Evolutionary conservation across 2,888 invertebrate genomes (phyloP).

Genomic region (Ditula angustiorana): DNA sequence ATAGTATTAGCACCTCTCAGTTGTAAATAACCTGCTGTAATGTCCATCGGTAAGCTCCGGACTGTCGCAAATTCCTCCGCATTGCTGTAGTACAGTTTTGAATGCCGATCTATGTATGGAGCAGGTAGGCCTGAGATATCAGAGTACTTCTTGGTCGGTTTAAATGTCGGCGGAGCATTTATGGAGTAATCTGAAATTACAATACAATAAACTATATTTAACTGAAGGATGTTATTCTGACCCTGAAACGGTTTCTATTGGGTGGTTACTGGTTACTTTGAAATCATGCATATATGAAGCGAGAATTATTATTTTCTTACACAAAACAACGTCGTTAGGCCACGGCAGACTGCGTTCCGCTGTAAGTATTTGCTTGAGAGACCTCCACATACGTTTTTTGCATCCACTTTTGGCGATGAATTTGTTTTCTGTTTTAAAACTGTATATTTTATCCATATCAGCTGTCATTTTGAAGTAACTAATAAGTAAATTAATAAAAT

Average conservation of each 20-base stretch:
- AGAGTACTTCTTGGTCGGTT: conserved; percentile 96
- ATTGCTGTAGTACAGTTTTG: conserved; percentile 93
- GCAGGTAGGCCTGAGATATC: conserved; percentile 96
- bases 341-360: conserved; percentile 92
- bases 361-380: conserved; percentile 94
- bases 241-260: too few species aligned
- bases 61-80: conserved; percentile 95
- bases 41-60: conserved; percentile 94
- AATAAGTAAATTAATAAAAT: too few species aligned
- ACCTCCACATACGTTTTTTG: conserved; percentile 95
- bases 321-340: conserved; percentile 91
- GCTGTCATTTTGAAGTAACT: conserved; percentile 59
- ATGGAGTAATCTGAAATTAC: conserved; percentile 91
- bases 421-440: conserved; percentile 80
- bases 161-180: conserved; percentile 96
- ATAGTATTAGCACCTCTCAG: conserved; percentile 93
- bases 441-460: conserved; percentile 66
- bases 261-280: too few species aligned
- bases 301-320: conserved; percentile 74
- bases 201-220: too few species aligned
- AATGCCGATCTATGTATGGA: conserved; percentile 96
- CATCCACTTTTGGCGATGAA: conserved; percentile 85
- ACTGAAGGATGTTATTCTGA: too few species aligned
- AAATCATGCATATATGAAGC: neutral
- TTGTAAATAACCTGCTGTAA: conserved; percentile 95